Base-by-base conservation (phyloP, 2,113 vertebrate genomes). In the Sceloporus tristichus region DNA sequence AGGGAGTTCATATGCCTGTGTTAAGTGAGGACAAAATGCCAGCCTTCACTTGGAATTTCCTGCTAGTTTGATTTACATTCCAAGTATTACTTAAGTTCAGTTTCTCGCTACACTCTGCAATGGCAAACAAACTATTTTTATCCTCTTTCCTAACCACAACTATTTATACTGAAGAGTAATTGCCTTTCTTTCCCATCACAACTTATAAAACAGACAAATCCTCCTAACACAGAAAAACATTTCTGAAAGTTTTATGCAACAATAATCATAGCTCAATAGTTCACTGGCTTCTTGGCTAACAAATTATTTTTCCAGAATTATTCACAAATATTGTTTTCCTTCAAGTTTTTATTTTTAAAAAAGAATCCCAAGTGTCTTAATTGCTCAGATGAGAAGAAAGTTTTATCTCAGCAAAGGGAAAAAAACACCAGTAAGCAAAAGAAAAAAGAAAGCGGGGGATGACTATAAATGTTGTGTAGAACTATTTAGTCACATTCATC, bases 91-190 rank as follows among this genome's bases (percentile, higher is more conserved):
- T 84, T 82, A 78, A 83, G 66, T 18, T 0, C 42, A 79, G 38
- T 48, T 80, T 82, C 85, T 85, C 90, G 90, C 79, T 86, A 62
- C 0, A 0, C 29, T 88, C 87, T 71, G 40, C 23, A 77, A 34
- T 83, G 81, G 11, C 91, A 91, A 85, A 80, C 68, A 73, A 92
- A 90, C 68, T 53, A 85, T 93, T 94, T 89, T 92, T 80, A 59
- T 89, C 11, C 86, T 92, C 11, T 83, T 68, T 14, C 21, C 34
- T 34, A 27, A 79, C 87, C 90, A 42, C 90, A 86, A 0, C 71
- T 27, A 62, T 82, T 93, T 66, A 59, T 74, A 80, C 38, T 62
- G 71, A 0, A 0, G 56, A 19, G 10, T 0, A 40, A 89, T 81
- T 62, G 10, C 68, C 18, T 2, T 82, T 40, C 42, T 76, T 25